A percentile compares a stretch with the other conserved stretches of the same genome.
Evolutionary conservation across 2,113 vertebrate species (phyloP).

Genomic region (Natator depressus): DNA sequence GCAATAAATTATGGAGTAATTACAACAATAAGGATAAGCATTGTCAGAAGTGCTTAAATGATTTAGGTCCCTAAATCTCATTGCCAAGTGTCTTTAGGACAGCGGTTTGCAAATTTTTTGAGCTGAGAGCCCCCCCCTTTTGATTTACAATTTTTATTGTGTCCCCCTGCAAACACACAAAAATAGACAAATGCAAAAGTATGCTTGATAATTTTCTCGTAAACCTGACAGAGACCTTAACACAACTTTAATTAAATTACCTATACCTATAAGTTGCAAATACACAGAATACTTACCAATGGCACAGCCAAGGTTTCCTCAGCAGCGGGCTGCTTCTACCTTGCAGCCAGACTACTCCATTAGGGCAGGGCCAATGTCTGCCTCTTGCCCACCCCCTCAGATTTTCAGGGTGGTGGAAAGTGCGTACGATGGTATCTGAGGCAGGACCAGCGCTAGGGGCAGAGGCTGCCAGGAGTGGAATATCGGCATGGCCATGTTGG

Average conservation of each 20-base stretch:
- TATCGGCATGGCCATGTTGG: neutral
- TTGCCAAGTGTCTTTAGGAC: no score
- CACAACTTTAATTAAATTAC: neutral
- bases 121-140: no score
- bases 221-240: neutral
- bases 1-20: neutral
- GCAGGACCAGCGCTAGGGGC: neutral
- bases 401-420: neutral
- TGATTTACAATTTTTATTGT: no score
- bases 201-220: neutral
- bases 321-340: neutral
- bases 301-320: neutral
- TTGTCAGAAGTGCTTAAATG: neutral
- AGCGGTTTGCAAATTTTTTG: no score
- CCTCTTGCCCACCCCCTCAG: no score
- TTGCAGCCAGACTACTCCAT: neutral
- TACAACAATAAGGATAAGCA: neutral
- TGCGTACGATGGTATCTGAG: neutral
- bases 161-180: no score
- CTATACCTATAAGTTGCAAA: neutral
- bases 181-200: no score
- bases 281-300: neutral
- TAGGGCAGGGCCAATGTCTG: neutral
- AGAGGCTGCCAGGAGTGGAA: neutral
- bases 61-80: neutral